Conservation (phyloP, 2,797 vertebrate genomes). For the Rhinichthys osculus region DNA sequence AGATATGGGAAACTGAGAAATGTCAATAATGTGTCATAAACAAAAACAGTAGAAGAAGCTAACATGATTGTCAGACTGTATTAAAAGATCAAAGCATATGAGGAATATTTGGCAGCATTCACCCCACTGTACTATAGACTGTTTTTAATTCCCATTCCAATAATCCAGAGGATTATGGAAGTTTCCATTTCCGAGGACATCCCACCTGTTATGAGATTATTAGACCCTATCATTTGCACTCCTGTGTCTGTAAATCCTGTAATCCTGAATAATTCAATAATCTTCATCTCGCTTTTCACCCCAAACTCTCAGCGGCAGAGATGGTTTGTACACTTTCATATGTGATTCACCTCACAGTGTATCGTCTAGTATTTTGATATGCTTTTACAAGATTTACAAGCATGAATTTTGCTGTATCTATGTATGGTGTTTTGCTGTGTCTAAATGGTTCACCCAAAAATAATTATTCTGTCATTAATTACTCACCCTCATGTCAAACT, state of each 20-base stretch:
- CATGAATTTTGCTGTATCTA: not conserved
- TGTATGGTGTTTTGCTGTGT: not conserved
- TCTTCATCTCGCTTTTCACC: constrained; percentile 32
- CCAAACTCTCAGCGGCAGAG: constrained; percentile 83
- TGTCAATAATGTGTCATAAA: constrained; percentile 29
- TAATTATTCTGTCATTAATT: not conserved
- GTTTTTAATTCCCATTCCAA: constrained; percentile 4
- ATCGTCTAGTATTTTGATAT: not conserved
- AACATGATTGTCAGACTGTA: constrained; percentile 24
- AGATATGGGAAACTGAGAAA: constrained; percentile 9
- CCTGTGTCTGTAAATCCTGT: not conserved
- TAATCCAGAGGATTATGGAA: constrained; percentile 27
- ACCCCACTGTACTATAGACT: not conserved
- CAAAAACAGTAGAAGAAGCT: constrained; percentile 22
- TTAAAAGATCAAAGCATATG: constrained; percentile 27
- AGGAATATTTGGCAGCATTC: constrained; percentile 6
- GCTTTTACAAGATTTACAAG: constrained; percentile 13
- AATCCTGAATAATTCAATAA: constrained; percentile 45
- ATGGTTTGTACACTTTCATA: constrained; percentile 84
- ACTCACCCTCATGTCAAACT: not conserved
- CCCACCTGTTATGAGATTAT: constrained; percentile 6
- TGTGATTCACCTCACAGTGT: not conserved
- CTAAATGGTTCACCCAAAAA: not conserved
- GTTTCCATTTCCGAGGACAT: constrained; percentile 2
- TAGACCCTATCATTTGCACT: constrained; percentile 21